Evolutionary conservation across 2,113 vertebrate genomes (phyloP), one percentile per base, ranked within the genome.

Genomic region (Globicephala melas): DNA sequence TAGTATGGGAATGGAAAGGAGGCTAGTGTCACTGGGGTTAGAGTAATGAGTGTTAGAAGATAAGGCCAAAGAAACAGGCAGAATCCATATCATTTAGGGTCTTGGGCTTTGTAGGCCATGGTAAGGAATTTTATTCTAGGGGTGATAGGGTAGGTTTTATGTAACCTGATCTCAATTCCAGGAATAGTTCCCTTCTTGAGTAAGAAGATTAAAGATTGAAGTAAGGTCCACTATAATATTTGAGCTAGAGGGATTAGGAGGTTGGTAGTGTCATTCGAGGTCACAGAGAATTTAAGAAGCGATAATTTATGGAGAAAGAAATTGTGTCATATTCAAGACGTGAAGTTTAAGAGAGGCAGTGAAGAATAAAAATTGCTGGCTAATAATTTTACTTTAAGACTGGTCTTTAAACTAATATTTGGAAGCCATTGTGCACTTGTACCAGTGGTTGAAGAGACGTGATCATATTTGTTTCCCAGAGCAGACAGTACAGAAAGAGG

Each of bases 261-360:
- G 33, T 44, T 73, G 60, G 41, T 87, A 47, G 18, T 95, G 13
- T 36, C n/a, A 81, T 85, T 81, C 47, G 73, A 63, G 33, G 41
- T 68, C 58, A 94, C 21, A 41, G 74, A 55, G 38, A 94, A 94
- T 38, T 89, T 95, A 92, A 95, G 68, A 87, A 87, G 6, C n/a
- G n/a, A 53, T 83, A 71, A 8, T 2, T 77, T 74, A 26, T 38
- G 3, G 58, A 38, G 47, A 82, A 94, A 77, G 73, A 84, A 83
- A 70, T 41, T 36, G 14, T 8, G 41, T 88, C 50, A 36, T 85
- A 55, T 82, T 76, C 14, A 85, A 38, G 60, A 91, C 41, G 33
- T 20, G 58, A 83, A 55, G 5, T 80, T 92, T 92, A 67, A 79
- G 67, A 94, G 44, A 36, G 33, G 6, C 15, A 33, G 28, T 83